These are phyloP conservation scores for Leptinotarsa defecta DNA, from an alignment of 1,140 invertebrate genomes.

Conservation along the genomic window DNA sequence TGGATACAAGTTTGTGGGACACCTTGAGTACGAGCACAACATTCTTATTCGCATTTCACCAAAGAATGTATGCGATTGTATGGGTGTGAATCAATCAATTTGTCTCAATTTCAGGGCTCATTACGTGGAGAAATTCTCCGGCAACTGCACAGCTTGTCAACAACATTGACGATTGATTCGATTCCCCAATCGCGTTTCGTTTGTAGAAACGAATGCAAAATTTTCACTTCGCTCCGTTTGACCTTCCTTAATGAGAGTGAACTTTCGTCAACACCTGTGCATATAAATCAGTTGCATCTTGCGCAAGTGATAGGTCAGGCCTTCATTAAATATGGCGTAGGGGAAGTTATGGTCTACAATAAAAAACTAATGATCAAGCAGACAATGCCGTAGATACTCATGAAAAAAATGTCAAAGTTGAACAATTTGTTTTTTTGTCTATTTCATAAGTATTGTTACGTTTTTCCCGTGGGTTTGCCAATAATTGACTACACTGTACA, in stretches of 20 bases:
- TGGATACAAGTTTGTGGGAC: too few relatives aligned
- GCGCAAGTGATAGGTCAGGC: not conserved
- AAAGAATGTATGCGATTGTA: not conserved
- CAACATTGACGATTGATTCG: not conserved
- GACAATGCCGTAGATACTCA: too few relatives aligned
- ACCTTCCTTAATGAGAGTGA: not conserved
- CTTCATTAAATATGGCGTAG: not conserved
- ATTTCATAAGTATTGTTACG: too few relatives aligned
- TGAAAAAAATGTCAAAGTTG: too few relatives aligned
- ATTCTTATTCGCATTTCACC: too few relatives aligned
- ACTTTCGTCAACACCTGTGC: not conserved
- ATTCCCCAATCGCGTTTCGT: not conserved
- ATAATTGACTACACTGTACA: too few relatives aligned
- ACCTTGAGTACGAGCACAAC: too few relatives aligned
- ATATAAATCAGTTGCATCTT: not conserved
- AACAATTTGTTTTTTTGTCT: too few relatives aligned
- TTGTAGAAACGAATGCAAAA: not conserved
- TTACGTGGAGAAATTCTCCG: not conserved
- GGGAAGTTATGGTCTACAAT: too few relatives aligned
- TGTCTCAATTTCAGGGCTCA: not conserved
- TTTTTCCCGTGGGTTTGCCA: too few relatives aligned
- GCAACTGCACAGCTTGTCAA: not conserved
- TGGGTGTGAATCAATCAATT: not conserved
- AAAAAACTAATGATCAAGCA: too few relatives aligned
- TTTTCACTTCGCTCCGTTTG: slow-evolving; percentile 4